These are phyloP conservation scores for Stenchaetothrips biformis DNA, from an alignment of 2,888 invertebrate species.

Conservation along the genomic window DNA sequence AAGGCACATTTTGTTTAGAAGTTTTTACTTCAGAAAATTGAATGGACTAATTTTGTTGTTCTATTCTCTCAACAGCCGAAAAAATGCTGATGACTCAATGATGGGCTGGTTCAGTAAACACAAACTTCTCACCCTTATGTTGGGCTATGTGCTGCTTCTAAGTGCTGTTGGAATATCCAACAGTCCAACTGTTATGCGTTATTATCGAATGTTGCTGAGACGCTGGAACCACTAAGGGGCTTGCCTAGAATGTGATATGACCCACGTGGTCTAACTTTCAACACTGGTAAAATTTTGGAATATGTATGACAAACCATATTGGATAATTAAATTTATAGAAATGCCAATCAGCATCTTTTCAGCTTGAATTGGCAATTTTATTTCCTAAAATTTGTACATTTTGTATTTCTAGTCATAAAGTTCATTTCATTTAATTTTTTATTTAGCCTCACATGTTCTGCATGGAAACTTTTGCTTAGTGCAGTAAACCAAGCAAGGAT, in stretches of 20 bases:
- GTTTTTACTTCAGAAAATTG: not conserved
- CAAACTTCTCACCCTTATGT: not conserved
- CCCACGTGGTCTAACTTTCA: not conserved
- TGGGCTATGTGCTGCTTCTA: slow-evolving; percentile 3
- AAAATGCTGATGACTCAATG: not conserved
- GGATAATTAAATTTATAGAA: too few relatives aligned
- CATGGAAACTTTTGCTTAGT: too few relatives aligned
- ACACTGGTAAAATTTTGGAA: not conserved
- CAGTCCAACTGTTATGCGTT: slow-evolving; percentile 7
- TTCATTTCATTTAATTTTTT: too few relatives aligned
- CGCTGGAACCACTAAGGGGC: not conserved
- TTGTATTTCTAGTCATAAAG: too few relatives aligned
- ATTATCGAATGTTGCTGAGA: slow-evolving; percentile 1
- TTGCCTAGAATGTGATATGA: not conserved
- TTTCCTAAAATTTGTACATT: too few relatives aligned
- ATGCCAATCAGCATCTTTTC: too few relatives aligned
- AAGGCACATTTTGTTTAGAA: not conserved
- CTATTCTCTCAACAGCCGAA: not conserved
- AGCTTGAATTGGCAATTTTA: too few relatives aligned
- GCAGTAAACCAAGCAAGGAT: too few relatives aligned
- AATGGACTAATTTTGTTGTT: not conserved
- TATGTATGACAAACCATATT: too few relatives aligned
- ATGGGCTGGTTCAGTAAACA: not conserved
- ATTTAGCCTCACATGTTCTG: too few relatives aligned
- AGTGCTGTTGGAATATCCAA: slow-evolving; percentile 7